These are phyloP conservation scores for human DNA, from an alignment of 2,113 vertebrate species.

Conservation along the genomic window GRCh38 chr14:80455001-80455500, in stretches of 20 bases:
- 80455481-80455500: not conserved
- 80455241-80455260: conserved; percentile 29
- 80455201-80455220: not conserved
- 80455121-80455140: not conserved
- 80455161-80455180: not conserved
- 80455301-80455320: not conserved
- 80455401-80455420: not conserved
- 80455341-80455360: not conserved
- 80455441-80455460: not conserved
- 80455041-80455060: not conserved
- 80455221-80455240: conserved; percentile 7
- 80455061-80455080: not conserved
- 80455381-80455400: not conserved
- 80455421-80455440: not conserved
- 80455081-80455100: not conserved
- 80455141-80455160: not conserved
- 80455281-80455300: not conserved
- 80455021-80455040: not conserved
- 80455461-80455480: not conserved
- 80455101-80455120: too few species aligned
- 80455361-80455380: not conserved
- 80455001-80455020: not conserved
- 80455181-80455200: conserved; percentile 17
- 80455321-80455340: not conserved
- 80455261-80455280: not conserved